These are phyloP conservation scores for Enteromius unitaeniatus DNA, from an alignment of 2,797 vertebrate species.

Conservation along the genomic window DNA sequence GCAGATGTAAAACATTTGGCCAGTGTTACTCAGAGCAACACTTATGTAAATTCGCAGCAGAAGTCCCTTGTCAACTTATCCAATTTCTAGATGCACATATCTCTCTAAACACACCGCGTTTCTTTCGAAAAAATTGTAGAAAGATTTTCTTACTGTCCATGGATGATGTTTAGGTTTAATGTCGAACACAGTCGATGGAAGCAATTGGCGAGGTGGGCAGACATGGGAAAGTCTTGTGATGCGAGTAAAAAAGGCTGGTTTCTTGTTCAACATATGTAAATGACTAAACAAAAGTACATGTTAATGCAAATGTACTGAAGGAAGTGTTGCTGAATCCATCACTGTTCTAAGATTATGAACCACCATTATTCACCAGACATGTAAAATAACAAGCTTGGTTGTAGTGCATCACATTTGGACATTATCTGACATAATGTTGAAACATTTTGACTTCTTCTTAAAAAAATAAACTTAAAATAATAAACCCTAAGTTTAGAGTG, in stretches of 20 bases:
- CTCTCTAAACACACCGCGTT: background rate
- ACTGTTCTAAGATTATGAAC: background rate
- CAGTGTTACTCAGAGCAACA: conserved; percentile 3
- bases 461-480: background rate
- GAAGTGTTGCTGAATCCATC: background rate
- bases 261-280: conserved; percentile 25
- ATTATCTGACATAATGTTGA: conserved; percentile 10
- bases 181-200: background rate
- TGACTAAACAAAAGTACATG: conserved; percentile 30
- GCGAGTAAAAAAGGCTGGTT: background rate
- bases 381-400: conserved; percentile 3
- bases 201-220: background rate
- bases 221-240: background rate
- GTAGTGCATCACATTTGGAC: background rate
- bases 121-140: background rate
- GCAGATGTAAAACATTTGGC: conserved; percentile 32
- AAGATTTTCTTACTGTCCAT: background rate
- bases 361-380: background rate
- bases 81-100: background rate
- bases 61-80: background rate
- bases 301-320: conserved; percentile 9
- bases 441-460: background rate
- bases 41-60: conserved; percentile 17
- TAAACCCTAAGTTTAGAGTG: background rate
- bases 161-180: background rate